Percentiles rank a stretch among this genome's conserved stretches.
These are phyloP conservation scores for Acromyrmex echinatior DNA, from an alignment of 1,140 invertebrate genomes.

Conservation along the genomic window DNA sequence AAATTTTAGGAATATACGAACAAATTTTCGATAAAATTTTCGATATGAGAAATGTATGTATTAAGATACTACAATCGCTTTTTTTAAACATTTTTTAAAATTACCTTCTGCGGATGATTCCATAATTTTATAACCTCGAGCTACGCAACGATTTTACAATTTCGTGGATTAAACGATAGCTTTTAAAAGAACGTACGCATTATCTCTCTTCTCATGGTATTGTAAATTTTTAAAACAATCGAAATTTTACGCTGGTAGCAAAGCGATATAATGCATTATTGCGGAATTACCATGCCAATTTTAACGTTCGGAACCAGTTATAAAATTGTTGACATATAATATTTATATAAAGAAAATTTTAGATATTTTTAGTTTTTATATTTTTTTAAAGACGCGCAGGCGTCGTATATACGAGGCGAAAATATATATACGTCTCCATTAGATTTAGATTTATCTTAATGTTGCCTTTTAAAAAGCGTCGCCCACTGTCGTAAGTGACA, in stretches of 20 bases:
- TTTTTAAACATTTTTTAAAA: too few relatives aligned
- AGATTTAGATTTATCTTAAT: not conserved
- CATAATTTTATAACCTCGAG: not conserved
- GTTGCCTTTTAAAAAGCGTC: slow-evolving; percentile 9
- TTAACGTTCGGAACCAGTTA: not conserved
- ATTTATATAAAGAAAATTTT: too few relatives aligned
- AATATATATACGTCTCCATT: not conserved
- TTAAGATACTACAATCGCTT: not conserved
- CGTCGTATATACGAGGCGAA: not conserved
- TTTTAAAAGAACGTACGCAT: not conserved
- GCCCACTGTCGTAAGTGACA: not conserved
- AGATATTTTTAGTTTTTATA: not conserved
- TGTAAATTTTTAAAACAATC: slow-evolving; percentile 36
- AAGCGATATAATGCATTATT: not conserved
- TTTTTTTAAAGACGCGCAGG: not conserved
- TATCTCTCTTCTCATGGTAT: not conserved
- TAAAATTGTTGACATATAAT: not conserved
- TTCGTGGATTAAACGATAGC: slow-evolving; percentile 30
- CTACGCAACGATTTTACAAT: slow-evolving; percentile 23
- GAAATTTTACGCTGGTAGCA: slow-evolving; percentile 16
- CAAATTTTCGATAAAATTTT: not conserved
- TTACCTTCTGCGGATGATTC: not conserved
- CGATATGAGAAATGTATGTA: not conserved
- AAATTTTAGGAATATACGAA: not conserved
- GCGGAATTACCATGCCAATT: not conserved